Conservation (phyloP, 2,888 invertebrate genomes). For the Norana najaformis region DNA sequence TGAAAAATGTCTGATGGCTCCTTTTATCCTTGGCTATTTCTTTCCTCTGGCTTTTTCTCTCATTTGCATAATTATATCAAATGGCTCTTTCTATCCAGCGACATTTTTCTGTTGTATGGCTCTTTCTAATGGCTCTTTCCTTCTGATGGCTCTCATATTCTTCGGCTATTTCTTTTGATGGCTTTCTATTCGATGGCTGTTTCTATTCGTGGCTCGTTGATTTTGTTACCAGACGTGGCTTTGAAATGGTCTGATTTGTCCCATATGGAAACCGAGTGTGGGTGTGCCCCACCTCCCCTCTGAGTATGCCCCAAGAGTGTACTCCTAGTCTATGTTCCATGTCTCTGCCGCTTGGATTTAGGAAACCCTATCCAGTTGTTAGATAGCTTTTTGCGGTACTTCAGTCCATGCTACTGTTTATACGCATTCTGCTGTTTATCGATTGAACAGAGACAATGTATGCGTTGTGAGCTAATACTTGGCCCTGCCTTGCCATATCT, state of each 20-base stretch:
- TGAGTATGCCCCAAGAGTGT: not conserved
- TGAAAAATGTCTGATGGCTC: too few relatives aligned
- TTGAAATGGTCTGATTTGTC: not conserved
- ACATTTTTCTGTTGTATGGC: too few relatives aligned
- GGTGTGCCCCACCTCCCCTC: not conserved
- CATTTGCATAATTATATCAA: too few relatives aligned
- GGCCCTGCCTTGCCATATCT: not conserved
- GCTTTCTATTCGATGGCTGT: not conserved
- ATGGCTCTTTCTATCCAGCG: not conserved
- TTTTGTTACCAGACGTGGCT: not conserved
- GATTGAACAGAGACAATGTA: not conserved
- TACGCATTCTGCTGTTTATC: not conserved
- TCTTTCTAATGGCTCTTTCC: not conserved
- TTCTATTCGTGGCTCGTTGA: not conserved
- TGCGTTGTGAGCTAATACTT: not conserved
- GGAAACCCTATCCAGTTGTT: not conserved
- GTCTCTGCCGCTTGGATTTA: not conserved
- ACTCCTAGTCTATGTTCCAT: not conserved
- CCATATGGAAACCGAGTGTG: not conserved
- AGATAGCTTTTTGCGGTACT: not conserved
- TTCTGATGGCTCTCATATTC: not conserved
- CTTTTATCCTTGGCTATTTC: not conserved
- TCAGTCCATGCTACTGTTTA: not conserved
- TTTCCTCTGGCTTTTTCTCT: too few relatives aligned
- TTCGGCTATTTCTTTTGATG: not conserved